Evolutionary conservation across 2,113 vertebrate species (phyloP).

Genomic region (Silurus glanis): DNA sequence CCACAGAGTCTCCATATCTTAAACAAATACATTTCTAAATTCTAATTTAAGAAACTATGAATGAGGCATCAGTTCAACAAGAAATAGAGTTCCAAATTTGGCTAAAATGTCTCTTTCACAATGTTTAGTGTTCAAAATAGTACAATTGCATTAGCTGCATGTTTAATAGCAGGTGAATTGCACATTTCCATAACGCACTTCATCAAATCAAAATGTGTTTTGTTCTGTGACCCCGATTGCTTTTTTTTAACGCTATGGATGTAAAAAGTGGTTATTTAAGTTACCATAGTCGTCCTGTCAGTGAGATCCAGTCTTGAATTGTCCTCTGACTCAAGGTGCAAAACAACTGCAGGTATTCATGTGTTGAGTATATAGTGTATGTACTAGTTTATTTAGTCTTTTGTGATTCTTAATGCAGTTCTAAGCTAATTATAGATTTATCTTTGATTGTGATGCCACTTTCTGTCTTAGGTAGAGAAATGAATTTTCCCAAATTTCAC

Average conservation of each 20-base stretch:
- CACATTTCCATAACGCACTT: too few species aligned
- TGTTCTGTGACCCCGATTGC: not conserved
- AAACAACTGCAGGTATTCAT: not conserved
- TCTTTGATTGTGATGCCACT: not conserved
- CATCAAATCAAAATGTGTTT: not conserved
- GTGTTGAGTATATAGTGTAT: not conserved
- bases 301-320: not conserved
- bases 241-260: not conserved
- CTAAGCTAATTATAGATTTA: not conserved
- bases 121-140: too few species aligned
- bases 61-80: too few species aligned
- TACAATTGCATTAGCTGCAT: too few species aligned
- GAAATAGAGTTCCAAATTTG: too few species aligned
- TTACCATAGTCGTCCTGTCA: not conserved
- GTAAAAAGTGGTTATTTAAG: not conserved
- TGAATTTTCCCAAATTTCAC: not conserved
- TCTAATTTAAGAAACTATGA: too few species aligned
- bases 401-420: not conserved
- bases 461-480: not conserved
- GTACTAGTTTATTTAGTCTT: not conserved
- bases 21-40: too few species aligned
- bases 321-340: not conserved
- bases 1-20: too few species aligned
- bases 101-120: too few species aligned
- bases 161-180: too few species aligned